phyloP scores from a whole-genome alignment of 2,888 invertebrate genomes.

The Tachina fera region DNA sequence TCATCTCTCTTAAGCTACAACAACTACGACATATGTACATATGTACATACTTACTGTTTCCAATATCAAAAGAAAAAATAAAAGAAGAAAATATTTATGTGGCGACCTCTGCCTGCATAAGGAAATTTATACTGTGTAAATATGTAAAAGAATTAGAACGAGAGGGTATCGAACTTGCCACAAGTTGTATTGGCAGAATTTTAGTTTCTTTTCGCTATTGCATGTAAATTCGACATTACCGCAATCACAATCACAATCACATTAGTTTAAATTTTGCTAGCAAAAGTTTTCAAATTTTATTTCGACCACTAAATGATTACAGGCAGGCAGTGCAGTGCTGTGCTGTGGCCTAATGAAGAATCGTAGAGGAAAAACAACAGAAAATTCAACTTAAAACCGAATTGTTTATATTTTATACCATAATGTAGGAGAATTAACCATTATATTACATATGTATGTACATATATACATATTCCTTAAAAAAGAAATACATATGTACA shows the following conservation, averaged over 20 bases:
- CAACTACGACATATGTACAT: too few relatives aligned
- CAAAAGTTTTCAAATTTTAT: conserved; percentile 50
- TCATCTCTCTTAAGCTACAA: conserved; percentile 14
- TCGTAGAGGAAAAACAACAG: not conserved
- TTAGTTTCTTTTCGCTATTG: conserved; percentile 46
- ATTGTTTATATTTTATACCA: conserved; percentile 29
- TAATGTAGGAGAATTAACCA: conserved; percentile 46
- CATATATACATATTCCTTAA: not conserved
- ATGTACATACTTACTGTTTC: not conserved
- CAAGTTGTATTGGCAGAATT: conserved; percentile 30
- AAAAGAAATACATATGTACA: not conserved
- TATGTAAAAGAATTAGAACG: conserved; percentile 47
- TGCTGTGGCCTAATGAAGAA: conserved; percentile 38
- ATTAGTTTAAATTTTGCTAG: conserved; percentile 63
- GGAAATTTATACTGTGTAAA: conserved; percentile 14
- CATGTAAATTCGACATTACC: conserved; percentile 64
- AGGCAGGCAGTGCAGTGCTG: not conserved
- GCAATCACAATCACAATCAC: conserved; percentile 64
- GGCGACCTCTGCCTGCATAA: conserved; percentile 49
- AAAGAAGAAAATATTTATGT: not conserved
- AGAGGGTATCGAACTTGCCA: conserved; percentile 58
- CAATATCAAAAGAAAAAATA: not conserved
- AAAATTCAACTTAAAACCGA: conserved; percentile 8
- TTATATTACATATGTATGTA: too few relatives aligned
- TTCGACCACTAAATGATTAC: conserved; percentile 48